Evolutionary conservation across 2,888 invertebrate species (phyloP).

Genomic region (Marasmarcha lunaedactyla): DNA sequence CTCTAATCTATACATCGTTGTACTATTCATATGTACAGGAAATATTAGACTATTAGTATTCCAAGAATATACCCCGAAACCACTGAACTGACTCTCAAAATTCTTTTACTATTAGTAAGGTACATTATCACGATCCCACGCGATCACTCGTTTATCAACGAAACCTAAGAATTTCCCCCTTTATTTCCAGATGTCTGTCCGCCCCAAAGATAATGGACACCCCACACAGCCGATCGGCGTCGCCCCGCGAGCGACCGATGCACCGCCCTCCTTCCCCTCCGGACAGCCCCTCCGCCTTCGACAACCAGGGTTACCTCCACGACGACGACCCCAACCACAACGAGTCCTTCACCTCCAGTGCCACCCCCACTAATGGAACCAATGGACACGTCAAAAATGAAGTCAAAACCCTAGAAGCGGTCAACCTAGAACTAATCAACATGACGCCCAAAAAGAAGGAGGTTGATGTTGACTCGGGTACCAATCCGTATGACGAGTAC

Average conservation of each 20-base stretch:
- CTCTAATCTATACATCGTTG: no score
- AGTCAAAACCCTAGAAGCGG: conserved; percentile 74
- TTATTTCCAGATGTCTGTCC: conserved; percentile 55
- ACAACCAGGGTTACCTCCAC: conserved; percentile 61
- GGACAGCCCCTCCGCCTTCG: conserved; percentile 37
- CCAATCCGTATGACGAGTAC: conserved; percentile 84
- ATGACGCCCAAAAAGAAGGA: conserved; percentile 76
- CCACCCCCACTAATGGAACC: conserved; percentile 43
- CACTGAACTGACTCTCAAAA: no score
- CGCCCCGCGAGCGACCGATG: conserved; percentile 65
- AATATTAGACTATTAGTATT: no score
- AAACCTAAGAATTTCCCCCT: no score
- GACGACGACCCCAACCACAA: conserved; percentile 57
- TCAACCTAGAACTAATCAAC: conserved; percentile 84
- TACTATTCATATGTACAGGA: no score
- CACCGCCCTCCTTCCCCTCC: conserved; percentile 56
- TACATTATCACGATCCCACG: no score
- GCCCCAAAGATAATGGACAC: conserved; percentile 63
- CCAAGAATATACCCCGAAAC: no score
- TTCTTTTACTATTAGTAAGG: no score
- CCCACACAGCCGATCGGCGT: conserved; percentile 57
- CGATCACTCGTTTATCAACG: no score
- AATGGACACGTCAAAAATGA: conserved; percentile 32
- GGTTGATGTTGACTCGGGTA: conserved; percentile 73
- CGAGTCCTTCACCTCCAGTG: conserved; percentile 59